phyloP scores from a whole-genome alignment of 2,113 vertebrate species.

The Pedetes capensis region DNA sequence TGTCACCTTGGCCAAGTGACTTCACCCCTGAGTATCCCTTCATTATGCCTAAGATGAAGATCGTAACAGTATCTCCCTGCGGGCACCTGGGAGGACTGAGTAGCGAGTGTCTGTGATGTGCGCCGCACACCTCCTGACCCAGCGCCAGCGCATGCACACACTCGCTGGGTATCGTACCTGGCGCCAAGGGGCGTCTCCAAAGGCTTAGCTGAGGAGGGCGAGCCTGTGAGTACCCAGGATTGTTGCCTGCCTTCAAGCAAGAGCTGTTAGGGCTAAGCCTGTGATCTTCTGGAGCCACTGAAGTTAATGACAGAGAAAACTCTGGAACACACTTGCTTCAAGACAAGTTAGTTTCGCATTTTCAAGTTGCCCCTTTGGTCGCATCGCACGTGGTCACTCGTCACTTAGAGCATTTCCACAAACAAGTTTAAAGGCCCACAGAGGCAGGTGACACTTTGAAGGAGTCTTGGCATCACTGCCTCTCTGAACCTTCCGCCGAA shows the following conservation, averaged over 20 bases:
- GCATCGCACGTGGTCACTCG: not conserved
- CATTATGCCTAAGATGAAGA: not conserved
- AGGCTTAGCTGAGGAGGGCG: not conserved
- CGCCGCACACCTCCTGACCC: not conserved
- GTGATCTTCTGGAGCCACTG: not conserved
- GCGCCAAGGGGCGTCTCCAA: not conserved
- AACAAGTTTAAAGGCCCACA: not conserved
- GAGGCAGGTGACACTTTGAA: not conserved
- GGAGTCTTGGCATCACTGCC: not conserved
- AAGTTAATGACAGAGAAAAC: not conserved
- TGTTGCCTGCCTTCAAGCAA: not conserved
- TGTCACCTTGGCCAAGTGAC: not conserved
- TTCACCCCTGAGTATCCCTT: not conserved
- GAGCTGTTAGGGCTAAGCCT: not conserved
- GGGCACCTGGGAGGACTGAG: not conserved
- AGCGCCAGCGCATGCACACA: accelerated
- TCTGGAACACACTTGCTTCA: not conserved
- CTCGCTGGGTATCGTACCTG: not conserved
- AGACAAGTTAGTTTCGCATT: not conserved
- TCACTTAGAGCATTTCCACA: not conserved
- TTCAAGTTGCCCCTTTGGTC: constrained; percentile 5
- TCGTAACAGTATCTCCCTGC: not conserved
- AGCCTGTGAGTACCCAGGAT: not conserved
- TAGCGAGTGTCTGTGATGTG: not conserved
- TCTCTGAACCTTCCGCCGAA: not conserved